phyloP scores from a whole-genome alignment of 2,113 vertebrate species.

The Atractosteus spatula region DNA sequence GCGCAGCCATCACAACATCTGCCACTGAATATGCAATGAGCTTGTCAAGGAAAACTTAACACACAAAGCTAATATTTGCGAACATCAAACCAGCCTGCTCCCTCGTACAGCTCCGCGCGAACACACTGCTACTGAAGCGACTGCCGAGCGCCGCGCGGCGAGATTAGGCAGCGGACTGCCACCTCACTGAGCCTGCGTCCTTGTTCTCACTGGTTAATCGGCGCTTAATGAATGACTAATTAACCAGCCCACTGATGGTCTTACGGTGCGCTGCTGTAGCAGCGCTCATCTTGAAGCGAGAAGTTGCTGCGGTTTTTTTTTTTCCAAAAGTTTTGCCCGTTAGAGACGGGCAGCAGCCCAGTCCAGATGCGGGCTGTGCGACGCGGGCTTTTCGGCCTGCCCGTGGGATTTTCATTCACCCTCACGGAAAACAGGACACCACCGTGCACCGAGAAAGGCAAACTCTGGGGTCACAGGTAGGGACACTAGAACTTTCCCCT shows the following conservation, averaged over 20 bases:
- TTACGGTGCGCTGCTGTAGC: too few relatives aligned
- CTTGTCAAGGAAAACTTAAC: slow-evolving; percentile 54
- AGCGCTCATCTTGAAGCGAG: too few relatives aligned
- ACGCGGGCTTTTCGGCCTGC: too few relatives aligned
- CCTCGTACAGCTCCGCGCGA: slow-evolving; percentile 33
- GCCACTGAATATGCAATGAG: slow-evolving; percentile 75
- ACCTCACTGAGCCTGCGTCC: slow-evolving; percentile 37
- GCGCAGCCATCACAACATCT: slow-evolving; percentile 61
- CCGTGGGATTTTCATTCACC: too few relatives aligned
- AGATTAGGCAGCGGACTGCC: slow-evolving; percentile 53
- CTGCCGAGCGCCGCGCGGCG: slow-evolving; percentile 33
- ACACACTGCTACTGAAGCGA: slow-evolving; percentile 34
- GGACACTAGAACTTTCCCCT: too few relatives aligned
- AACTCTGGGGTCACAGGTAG: too few relatives aligned
- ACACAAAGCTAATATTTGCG: slow-evolving; percentile 69
- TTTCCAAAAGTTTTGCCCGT: too few relatives aligned
- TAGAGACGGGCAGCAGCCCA: too few relatives aligned
- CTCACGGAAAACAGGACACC: too few relatives aligned
- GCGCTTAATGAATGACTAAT: slow-evolving; percentile 45
- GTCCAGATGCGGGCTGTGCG: too few relatives aligned
- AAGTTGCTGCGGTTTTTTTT: too few relatives aligned
- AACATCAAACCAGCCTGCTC: slow-evolving; percentile 61
- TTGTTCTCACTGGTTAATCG: slow-evolving; percentile 10
- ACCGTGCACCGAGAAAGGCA: too few relatives aligned
- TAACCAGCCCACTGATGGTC: slow-evolving; percentile 37